Evolutionary conservation across 1,140 invertebrate genomes (phyloP).

Genomic region (Papilio polyxenes): DNA sequence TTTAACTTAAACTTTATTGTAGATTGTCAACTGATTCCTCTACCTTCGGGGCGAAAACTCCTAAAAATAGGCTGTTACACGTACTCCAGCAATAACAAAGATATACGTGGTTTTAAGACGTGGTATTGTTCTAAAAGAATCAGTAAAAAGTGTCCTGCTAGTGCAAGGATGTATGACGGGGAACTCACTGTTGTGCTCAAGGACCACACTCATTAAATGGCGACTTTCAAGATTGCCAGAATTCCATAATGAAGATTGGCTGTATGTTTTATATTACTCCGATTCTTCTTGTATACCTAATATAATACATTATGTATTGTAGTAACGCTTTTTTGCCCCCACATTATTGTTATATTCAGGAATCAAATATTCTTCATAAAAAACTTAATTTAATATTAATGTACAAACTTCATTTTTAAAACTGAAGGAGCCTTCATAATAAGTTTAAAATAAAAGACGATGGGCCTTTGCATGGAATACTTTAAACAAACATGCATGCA

Average conservation of each 20-base stretch:
- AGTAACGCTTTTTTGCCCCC: too few species aligned
- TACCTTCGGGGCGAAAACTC: slow-evolving; percentile 39
- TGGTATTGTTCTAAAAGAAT: slow-evolving; percentile 59
- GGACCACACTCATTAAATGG: slow-evolving; percentile 44
- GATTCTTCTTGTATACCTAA: too few species aligned
- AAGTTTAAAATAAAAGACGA: too few species aligned
- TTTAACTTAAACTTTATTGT: slow-evolving; percentile 17
- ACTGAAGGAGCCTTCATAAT: too few species aligned
- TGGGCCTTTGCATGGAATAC: too few species aligned
- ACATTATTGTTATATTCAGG: too few species aligned
- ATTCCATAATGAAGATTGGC: neutral
- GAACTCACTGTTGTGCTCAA: slow-evolving; percentile 35
- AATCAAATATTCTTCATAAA: too few species aligned
- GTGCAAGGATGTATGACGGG: slow-evolving; percentile 42
- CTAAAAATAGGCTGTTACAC: slow-evolving; percentile 44
- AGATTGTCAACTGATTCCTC: slow-evolving; percentile 45
- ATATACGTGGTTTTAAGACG: slow-evolving; percentile 35
- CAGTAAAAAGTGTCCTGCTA: slow-evolving; percentile 43
- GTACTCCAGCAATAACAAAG: slow-evolving; percentile 42
- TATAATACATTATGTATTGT: too few species aligned
- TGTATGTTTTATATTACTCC: neutral
- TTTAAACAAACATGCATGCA: too few species aligned
- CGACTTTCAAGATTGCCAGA: neutral
- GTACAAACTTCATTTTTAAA: too few species aligned
- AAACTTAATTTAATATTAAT: too few species aligned